Evolutionary conservation across 2,797 vertebrate species (phyloP).

Genomic region (Enteromius afrohamiltoni): DNA sequence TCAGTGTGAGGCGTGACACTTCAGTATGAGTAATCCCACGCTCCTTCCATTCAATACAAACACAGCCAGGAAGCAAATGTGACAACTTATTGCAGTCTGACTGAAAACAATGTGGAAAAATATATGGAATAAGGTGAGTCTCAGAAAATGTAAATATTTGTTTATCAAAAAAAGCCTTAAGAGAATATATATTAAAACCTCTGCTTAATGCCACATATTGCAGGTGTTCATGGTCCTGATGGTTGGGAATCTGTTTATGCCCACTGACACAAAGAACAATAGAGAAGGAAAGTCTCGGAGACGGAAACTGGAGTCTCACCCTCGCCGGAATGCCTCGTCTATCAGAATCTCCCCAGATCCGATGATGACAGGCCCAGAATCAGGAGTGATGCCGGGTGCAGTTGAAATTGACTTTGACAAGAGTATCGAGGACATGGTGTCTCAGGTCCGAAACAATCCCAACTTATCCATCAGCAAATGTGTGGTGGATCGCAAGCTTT

Average conservation of each 20-base stretch:
- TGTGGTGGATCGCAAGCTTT: slow-evolving; percentile 82
- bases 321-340: slow-evolving; percentile 57
- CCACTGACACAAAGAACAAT: slow-evolving; percentile 37
- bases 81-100: slow-evolving; percentile 37
- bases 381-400: slow-evolving; percentile 63
- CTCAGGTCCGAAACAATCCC: slow-evolving; percentile 79
- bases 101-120: slow-evolving; percentile 50
- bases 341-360: slow-evolving; percentile 69
- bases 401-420: slow-evolving; percentile 80
- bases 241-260: slow-evolving; percentile 46
- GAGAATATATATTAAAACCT: background rate
- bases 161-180: background rate
- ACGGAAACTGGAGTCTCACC: slow-evolving; percentile 57
- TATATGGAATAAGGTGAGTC: slow-evolving; percentile 56
- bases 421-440: slow-evolving; percentile 84
- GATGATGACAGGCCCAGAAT: slow-evolving; percentile 67
- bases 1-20: slow-evolving; percentile 47
- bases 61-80: slow-evolving; percentile 40
- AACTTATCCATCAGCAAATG: slow-evolving; percentile 77
- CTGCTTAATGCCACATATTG: background rate
- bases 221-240: slow-evolving; percentile 59
- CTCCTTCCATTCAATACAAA: slow-evolving; percentile 44
- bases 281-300: slow-evolving; percentile 58
- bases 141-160: background rate
- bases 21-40: slow-evolving; percentile 17